Conservation (phyloP, 1,140 invertebrate genomes). For the Adelges cooleyi region DNA sequence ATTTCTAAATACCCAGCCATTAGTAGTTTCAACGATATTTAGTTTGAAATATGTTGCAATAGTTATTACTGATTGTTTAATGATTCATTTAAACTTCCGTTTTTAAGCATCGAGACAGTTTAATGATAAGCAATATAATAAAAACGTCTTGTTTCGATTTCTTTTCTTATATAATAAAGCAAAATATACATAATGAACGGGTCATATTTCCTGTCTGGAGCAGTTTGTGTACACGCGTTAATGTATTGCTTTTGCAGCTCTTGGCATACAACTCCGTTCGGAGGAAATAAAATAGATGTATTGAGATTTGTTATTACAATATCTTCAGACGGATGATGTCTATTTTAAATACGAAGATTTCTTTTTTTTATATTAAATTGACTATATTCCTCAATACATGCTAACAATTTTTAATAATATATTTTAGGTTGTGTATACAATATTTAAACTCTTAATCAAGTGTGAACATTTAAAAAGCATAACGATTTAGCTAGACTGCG, state of each 20-base stretch:
- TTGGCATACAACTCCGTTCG: neutral
- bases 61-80: neutral
- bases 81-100: conserved; percentile 8
- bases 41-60: neutral
- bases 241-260: neutral
- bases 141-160: conserved; percentile 14
- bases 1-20: neutral
- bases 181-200: conserved; percentile 9
- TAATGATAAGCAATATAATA: conserved; percentile 15
- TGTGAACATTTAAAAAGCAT: no score
- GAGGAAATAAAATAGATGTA: neutral
- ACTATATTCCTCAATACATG: neutral
- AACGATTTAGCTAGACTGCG: no score
- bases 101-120: conserved; percentile 20
- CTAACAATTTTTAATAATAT: neutral
- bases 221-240: neutral
- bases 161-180: neutral
- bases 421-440: neutral
- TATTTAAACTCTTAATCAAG: neutral
- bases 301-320: neutral
- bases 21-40: neutral
- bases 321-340: neutral
- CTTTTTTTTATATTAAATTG: neutral
- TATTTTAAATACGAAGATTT: neutral
- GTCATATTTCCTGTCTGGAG: conserved; percentile 14